Evolutionary conservation across 2,797 vertebrate species (phyloP), one percentile per base, ranked within the genome.

Genomic region (Arremon brunneinucha): DNA sequence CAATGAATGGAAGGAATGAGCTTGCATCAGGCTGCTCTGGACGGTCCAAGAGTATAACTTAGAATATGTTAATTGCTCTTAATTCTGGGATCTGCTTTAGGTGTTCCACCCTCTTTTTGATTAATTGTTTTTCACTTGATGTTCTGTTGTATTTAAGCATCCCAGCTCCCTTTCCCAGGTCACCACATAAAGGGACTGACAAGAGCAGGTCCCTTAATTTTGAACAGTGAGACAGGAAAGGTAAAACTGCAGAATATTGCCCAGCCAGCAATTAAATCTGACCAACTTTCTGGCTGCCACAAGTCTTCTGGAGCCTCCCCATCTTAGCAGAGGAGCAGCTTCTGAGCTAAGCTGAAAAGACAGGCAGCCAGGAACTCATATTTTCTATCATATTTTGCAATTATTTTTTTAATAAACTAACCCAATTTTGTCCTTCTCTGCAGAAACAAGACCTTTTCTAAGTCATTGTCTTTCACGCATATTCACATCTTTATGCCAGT

Each of bases 401-500:
- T 67, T 77, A 60, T 26, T 24, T 76, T 80, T 64, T 22, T 24
- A 14, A 39, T 76, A 4, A 89, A 65, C 77, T 59, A 90, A 23
- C 9, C 23, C 0, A 0, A 43, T 11, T 87, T 93, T 95, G 59
- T 60, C 53, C 68, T 78, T 84, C 67, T 56, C 37, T 87, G 47
- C 15, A 92, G 74, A 89, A 86, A 63, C 49, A 47, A 89, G 34
- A 90, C 37, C 18, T 67, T 72, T 75, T 19, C n/a, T 50, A 24
- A 91, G 35, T 49, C 9, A 11, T 90, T 83, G 76, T 57, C 37
- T 89, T 90, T 80, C 50, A 56, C 52, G 6, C 3, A 3, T 47
- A 47, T 63, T 88, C 83, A 84, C 56, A 89, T 47, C 34, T 60
- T 87, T 77, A 32, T 89, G 89, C 82, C 62, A 91, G 75, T 22